phyloP scores from a whole-genome alignment of 2,797 vertebrate genomes.

The Buceros bicornis region DNA sequence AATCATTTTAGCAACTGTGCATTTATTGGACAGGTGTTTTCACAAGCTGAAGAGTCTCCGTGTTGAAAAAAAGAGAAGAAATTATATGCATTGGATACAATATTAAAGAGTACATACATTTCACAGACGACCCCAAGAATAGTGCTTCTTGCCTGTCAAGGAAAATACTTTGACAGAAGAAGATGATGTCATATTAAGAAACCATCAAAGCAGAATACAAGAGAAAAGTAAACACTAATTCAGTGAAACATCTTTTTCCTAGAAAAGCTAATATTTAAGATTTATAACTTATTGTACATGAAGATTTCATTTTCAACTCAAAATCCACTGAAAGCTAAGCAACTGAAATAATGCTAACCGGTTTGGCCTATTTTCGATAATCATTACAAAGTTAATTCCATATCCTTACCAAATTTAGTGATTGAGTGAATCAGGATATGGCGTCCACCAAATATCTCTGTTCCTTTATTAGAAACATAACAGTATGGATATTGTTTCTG shows the following conservation, averaged over 20 bases:
- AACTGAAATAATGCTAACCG: neutral
- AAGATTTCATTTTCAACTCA: neutral
- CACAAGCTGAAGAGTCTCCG: neutral
- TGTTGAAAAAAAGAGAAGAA: neutral
- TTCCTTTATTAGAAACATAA: neutral
- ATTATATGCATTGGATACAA: neutral
- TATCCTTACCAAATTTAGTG: neutral
- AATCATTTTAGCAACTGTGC: neutral
- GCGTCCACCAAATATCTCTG: neutral
- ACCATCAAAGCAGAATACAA: neutral
- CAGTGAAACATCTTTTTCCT: neutral
- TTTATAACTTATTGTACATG: neutral
- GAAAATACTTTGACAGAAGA: neutral
- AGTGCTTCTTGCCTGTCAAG: neutral
- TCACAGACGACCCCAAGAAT: neutral
- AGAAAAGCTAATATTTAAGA: neutral
- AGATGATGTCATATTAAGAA: neutral
- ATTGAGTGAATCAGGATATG: neutral
- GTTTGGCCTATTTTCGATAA: neutral
- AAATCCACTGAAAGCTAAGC: neutral
- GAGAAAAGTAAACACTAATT: neutral
- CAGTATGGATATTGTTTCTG: neutral
- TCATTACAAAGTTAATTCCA: neutral
- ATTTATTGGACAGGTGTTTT: neutral
- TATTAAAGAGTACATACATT: neutral